Evolutionary conservation across 2,888 invertebrate species (phyloP), one percentile per base, ranked within the genome.

Genomic region (Ischnus inquisitorius): DNA sequence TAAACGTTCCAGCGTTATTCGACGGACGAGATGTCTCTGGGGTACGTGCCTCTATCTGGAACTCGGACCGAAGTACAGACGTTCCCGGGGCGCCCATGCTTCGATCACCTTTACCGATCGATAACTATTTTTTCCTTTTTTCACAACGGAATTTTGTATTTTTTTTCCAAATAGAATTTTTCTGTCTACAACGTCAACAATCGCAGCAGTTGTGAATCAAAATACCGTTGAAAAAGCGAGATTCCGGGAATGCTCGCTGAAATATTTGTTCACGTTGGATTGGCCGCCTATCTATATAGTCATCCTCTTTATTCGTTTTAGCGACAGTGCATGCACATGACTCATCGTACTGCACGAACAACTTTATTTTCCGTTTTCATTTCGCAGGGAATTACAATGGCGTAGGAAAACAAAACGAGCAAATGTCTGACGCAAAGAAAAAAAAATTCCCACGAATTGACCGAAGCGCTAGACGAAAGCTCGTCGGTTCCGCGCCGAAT

Each of bases 1-100:
- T 41, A 46, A 71, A 65, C 22, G 39, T 34, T 69, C 34, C 16
- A 57, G 41, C 46, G 64, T 71, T 71, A 67, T 71, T 48, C 14
- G 60, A 46, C 41, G 68, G 25, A 69, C 39, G 14, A 16, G 12
- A 43, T 14, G 19, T 51, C 39, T 12, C 12, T 6, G 16, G 34
- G 39, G 39, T 69, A 54, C 34, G 57, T 69, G 68, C 14, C 6
- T 51, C 12, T 19, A 54, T 16, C 22, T 22, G 3, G 22, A 22
- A 54, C 16, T 19, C 14, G 51, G 6, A 39, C 10, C 39, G 6
- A 54, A 14, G 19, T 54, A 48, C 25, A 14, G n/a, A 19, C 51
- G 34, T 12, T 19, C 14, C 34, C 16, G 8, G 12, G 12, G 12
- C 12, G n/a, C 12, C 46, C 1, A 22, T 12, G 22, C 57, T 57